Evolutionary conservation across 2,113 vertebrate genomes (phyloP).

Genomic region (Sylvia atricapilla): DNA sequence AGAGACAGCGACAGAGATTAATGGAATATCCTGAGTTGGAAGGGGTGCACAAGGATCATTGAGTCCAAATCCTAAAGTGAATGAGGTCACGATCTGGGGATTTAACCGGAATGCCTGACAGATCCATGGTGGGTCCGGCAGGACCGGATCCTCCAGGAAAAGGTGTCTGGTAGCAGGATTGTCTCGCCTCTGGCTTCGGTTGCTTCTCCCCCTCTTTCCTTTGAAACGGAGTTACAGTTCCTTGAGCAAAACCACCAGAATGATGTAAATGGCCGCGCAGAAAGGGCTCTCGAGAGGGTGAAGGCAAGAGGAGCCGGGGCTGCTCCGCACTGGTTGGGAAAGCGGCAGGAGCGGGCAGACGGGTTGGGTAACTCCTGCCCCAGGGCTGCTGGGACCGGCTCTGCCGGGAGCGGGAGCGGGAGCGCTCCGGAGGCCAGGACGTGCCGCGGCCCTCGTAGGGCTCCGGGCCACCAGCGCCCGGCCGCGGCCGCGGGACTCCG

Average conservation of each 20-base stretch:
- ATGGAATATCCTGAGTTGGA: neutral
- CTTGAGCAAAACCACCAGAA: neutral
- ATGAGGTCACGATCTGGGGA: fast-evolving
- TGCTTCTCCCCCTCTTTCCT: neutral
- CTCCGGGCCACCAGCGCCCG: neutral
- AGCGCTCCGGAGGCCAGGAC: neutral
- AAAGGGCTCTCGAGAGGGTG: neutral
- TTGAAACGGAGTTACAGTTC: neutral
- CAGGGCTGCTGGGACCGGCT: slow-evolving; percentile 31
- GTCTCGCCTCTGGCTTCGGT: neutral
- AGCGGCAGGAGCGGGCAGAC: slow-evolving; percentile 23
- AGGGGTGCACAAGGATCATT: neutral
- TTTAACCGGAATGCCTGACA: neutral
- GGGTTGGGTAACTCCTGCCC: slow-evolving; percentile 40
- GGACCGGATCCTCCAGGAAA: neutral
- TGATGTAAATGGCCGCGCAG: neutral
- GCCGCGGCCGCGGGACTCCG: neutral
- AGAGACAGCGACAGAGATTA: neutral
- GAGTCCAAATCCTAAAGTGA: neutral
- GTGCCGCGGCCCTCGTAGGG: slow-evolving; percentile 20
- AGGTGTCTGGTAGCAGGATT: neutral
- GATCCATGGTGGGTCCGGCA: fast-evolving
- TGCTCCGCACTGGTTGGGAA: slow-evolving; percentile 6
- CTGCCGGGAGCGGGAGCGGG: neutral
- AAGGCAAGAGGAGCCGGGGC: neutral